Evolutionary conservation across 2,797 vertebrate species (phyloP), one percentile per base, ranked within the genome.

Genomic region (Anguilla megastoma): DNA sequence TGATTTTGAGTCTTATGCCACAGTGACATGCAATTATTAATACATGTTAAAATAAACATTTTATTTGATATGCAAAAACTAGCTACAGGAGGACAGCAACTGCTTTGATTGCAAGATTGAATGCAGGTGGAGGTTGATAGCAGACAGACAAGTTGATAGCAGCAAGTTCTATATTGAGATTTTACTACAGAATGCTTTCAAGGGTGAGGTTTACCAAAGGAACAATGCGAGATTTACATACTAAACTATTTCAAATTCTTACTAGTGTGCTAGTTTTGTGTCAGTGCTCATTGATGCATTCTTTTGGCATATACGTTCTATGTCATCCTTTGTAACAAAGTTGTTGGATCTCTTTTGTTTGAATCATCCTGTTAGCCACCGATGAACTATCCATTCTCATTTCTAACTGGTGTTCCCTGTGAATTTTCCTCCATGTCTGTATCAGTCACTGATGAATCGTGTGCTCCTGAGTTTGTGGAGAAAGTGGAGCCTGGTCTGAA

Each of bases 391-490:
- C 14, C 21, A 10, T 12, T 24, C 36, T 18, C 41, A 18, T 48
- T 24, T 9, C 24, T 24, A 27, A 2, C 82, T 48, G 45, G 6
- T 18, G 14, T 27, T 84, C 56, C 4, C 18, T 54, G 60, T n/a
- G 83, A 87, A 24, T 69, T 33, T 76, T 76, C 56, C 36, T 7
- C n/a, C 1, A 52, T 48, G 33, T n/a, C 56, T 54, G 18, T 45
- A 45, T 86, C 24, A 16, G 85, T 56, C 66, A 76, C 76, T 85
- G 63, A 85, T 36, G 48, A 66, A 85, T 50, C 82, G 12, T 56
- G 10, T 6, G 14, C n/a, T 14, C n/a, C 83, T 10, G 50, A 87
- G 87, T 71, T 88, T 69, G 33, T 27, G 45, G 41, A 12, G 24
- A 66, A 63, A 79, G 24, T 27, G 52, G 27, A 69, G 24, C 66